Percentiles rank a stretch among this genome's conserved stretches.
phyloP scores from a whole-genome alignment of 1,140 invertebrate genomes.

The Atopsyche davidsoni region DNA sequence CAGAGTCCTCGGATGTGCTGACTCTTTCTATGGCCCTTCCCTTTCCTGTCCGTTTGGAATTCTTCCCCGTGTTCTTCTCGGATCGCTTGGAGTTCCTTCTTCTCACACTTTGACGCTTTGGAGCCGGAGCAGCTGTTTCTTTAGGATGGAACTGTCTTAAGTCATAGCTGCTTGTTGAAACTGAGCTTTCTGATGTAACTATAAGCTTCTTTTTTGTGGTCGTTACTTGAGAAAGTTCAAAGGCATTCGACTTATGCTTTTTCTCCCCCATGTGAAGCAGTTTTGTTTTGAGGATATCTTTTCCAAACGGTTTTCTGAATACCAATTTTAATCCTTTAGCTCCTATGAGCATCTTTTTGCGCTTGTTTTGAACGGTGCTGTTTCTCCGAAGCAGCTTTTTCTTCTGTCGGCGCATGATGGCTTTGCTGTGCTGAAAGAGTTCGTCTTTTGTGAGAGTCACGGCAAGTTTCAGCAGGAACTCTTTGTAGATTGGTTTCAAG shows the following conservation, averaged over 20 bases:
- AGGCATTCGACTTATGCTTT: slow-evolving; percentile 24
- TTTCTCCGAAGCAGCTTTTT: slow-evolving; percentile 55
- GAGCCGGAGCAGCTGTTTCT: slow-evolving; percentile 39
- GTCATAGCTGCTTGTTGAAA: slow-evolving; percentile 54
- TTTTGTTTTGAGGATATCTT: slow-evolving; percentile 50
- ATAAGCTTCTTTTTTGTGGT: slow-evolving; percentile 38
- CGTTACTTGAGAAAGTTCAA: slow-evolving; percentile 32
- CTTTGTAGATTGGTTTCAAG: slow-evolving; percentile 83
- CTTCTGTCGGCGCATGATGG: slow-evolving; percentile 78
- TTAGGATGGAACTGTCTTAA: slow-evolving; percentile 53
- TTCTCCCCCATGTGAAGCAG: slow-evolving; percentile 33
- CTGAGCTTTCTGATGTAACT: slow-evolving; percentile 48
- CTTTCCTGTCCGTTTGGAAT: slow-evolving; percentile 41
- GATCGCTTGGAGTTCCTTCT: slow-evolving; percentile 43
- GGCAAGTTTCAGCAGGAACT: slow-evolving; percentile 79
- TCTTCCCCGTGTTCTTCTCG: slow-evolving; percentile 36
- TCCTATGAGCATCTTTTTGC: slow-evolving; percentile 47
- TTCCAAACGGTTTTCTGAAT: slow-evolving; percentile 46
- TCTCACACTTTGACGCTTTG: slow-evolving; percentile 40
- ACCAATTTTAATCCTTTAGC: slow-evolving; percentile 52
- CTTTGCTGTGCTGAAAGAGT: slow-evolving; percentile 80
- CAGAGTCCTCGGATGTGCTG: slow-evolving; percentile 62
- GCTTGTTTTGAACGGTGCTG: slow-evolving; percentile 47
- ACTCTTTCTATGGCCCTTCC: slow-evolving; percentile 44
- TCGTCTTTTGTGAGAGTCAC: slow-evolving; percentile 85